Evolutionary conservation across 2,113 vertebrate species (phyloP), one percentile per base, ranked within the genome.

Genomic region (Urocitellus parryii): DNA sequence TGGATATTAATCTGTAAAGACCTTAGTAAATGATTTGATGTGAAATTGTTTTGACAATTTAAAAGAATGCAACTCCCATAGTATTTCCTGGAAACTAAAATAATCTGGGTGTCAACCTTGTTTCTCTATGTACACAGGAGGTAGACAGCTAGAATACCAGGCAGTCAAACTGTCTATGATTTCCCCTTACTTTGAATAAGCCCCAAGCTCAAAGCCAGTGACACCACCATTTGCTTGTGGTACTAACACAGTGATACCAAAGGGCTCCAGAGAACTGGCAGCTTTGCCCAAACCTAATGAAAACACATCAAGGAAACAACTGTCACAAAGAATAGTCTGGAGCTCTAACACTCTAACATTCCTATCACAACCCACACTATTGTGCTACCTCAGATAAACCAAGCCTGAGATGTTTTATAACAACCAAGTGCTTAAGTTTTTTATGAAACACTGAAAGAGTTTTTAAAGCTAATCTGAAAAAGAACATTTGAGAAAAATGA

Each of bases 21-120:
- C 25, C 63, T 95, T 95, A 91, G 92, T 92, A 78, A 94, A 94
- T 61, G 14, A 73, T 29, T 87, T 96, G 25, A 63, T 79, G 13
- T 83, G 48, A 96, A 92, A 74, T 63, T 48, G 13, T 61, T n/a
- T 91, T 81, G 79, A 53, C 16, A 86, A n/a, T 76, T 74, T 95
- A 51, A 88, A 88, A 81, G 18, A 32, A 1, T 51, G 4, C 48
- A 24, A 82, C 58, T 88, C 76, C 27, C 29, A 45, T 2, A 76
- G 25, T 51, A 77, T 88, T 89, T 88, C 58, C 72, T 90, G 45
- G 61, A 90, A 85, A 77, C 25, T 76, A 77, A 95, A 91, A 83
- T 94, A 87, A 81, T 85, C 63, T 81, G 27, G 77, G 24, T 13
- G 7, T 48, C 37, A 48, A 48, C 2, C 4, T 63, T 82, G 39